Percentiles rank a stretch among this genome's conserved stretches.
Conservation (phyloP, 2,888 invertebrate species). For the Lampropteryx suffumata region DNA sequence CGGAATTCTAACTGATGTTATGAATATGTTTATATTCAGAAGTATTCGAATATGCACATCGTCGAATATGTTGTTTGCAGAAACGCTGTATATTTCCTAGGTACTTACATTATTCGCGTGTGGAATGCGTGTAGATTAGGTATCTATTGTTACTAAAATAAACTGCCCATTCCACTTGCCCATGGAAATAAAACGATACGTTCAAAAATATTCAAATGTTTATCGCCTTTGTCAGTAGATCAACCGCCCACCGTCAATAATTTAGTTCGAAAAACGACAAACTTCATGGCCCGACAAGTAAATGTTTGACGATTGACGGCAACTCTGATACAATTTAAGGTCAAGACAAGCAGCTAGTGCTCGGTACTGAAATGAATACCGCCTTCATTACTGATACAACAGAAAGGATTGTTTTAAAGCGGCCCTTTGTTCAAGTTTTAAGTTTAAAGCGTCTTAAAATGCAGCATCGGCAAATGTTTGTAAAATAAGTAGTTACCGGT, state of each 20-base stretch:
- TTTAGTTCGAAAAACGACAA: conserved; percentile 18
- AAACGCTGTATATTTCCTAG: no score
- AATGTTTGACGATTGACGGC: conserved; percentile 29
- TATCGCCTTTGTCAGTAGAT: conserved; percentile 3
- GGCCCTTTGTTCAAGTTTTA: conserved; percentile 51
- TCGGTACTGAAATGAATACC: conserved; percentile 44
- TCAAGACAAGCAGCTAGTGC: conserved; percentile 35
- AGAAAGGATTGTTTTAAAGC: conserved; percentile 48
- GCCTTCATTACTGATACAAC: conserved; percentile 46
- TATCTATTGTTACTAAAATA: no score
- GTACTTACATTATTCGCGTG: no score
- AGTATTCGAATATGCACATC: no score
- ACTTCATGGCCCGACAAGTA: conserved; percentile 28
- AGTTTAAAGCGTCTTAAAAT: conserved; percentile 48
- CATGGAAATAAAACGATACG: not conserved
- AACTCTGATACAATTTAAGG: conserved; percentile 35
- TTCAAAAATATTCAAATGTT: not conserved
- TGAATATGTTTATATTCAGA: not conserved
- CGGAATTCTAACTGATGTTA: conserved; percentile 55
- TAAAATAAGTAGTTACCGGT: conserved; percentile 18
- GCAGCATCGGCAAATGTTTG: conserved; percentile 39
- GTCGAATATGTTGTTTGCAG: no score
- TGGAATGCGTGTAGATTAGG: no score
- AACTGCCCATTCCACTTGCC: not conserved
- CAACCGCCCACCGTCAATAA: conserved; percentile 10